Evolutionary conservation across 23 tunicate genomes (phyloP), one percentile per base, ranked within the genome.

Genomic region (Ciona savignyi): DNA sequence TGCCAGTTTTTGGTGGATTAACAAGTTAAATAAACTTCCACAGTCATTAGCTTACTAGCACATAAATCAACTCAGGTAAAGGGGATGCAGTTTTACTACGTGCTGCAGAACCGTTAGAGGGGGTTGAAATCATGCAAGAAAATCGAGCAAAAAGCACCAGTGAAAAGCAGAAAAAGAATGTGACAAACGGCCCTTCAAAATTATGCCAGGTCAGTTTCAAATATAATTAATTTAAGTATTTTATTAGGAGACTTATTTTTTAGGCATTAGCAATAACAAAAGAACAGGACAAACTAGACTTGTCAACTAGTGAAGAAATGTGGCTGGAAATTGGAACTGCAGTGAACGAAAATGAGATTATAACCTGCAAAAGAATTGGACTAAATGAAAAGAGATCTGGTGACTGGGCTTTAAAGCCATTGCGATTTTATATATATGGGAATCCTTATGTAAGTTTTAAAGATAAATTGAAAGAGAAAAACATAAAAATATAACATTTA

Each of bases 1-100:
- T n/a, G n/a, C n/a, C n/a, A n/a, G n/a, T n/a, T n/a, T n/a, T n/a
- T n/a, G n/a, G n/a, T n/a, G n/a, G n/a, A n/a, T n/a, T n/a, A n/a
- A n/a, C n/a, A n/a, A n/a, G n/a, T n/a, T n/a, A n/a, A n/a, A n/a
- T n/a, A n/a, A n/a, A n/a, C n/a, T n/a, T n/a, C n/a, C n/a, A n/a
- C n/a, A n/a, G n/a, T n/a, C n/a, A n/a, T n/a, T n/a, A n/a, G n/a
- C n/a, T n/a, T n/a, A n/a, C n/a, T 49, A 49, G 15, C 20, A 49
- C 61, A 49, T 49, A 11, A 11, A 49, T 49, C 15, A 11, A 49
- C 28, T 20, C 27, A 84, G 89, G 82, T 27, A 51, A 73, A 22
- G 89, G 89, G 3, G 73, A 77, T 32, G 89, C 89, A 19, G 89
- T 84, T 25, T 71, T 84, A 29, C 70, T 84, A 63, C 31, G 89